Base-by-base conservation (phyloP, 2,797 vertebrate species). In the Spinibarbus caldwelli region DNA sequence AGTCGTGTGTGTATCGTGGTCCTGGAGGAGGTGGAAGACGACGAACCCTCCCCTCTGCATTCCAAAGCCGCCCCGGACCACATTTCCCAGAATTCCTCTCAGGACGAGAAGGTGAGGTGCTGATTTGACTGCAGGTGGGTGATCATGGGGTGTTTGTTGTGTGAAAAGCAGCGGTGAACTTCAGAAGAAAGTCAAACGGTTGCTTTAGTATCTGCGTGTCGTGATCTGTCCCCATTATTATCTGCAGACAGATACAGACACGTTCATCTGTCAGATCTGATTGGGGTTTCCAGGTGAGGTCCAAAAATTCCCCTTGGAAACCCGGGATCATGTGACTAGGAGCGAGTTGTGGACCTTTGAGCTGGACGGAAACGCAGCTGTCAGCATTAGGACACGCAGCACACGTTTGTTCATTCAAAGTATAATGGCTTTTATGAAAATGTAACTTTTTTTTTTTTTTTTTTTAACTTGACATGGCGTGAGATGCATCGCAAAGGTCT, bases 1-100 rank as follows among this genome's bases (percentile, higher is more conserved):
- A 99, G 98, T 95, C 97, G 98, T 90, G 98, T 99, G 93, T 99
- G 98, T 95, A 99, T 99, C 92, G 98, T 99, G 95, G 98, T 99
- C 95, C 95, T 99, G 95, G 97, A 99, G 96, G 98, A 99, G 96
- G 97, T 96, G 93, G 98, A 99, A 94, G 98, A 99, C 93, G 98
- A 99, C 89, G 98, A 99, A 90, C 94, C 95, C 92, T 96, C 96
- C 91, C 93, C 94, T 85, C 96, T 96, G 93, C 90, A 92, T 95
- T 94, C 96, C 93, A 96, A 94, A 90, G 91, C 94, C 86, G 90
- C 92, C 93, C 95, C 93, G 91, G 95, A 96, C 93, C 95, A 88
- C 89, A 85, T 92, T 85, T 90, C 88, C 90, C 93, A 92, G 82
- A 91, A 85, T 92, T 91, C 93, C 90, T 85, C 93, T 90, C 93